These are phyloP conservation scores for Menidia beryllina DNA, from an alignment of 2,113 vertebrate species.

Conservation along the genomic window DNA sequence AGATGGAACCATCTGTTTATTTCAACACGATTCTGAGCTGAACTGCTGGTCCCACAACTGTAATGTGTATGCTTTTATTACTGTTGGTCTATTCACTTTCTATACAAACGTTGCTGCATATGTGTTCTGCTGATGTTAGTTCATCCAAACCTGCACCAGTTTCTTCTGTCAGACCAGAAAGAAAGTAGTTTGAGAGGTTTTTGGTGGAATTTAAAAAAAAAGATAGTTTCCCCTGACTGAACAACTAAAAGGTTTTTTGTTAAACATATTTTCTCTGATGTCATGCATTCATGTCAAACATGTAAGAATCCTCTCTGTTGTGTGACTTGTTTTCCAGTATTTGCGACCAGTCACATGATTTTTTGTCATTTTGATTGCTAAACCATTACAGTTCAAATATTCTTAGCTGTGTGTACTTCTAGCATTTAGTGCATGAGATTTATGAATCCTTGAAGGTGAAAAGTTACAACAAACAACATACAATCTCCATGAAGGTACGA, in stretches of 20 bases:
- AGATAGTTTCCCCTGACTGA: too few relatives aligned
- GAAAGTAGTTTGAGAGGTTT: too few relatives aligned
- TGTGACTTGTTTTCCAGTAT: background rate
- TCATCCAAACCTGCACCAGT: too few relatives aligned
- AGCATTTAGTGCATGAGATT: background rate
- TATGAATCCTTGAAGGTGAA: background rate
- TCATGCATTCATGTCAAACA: background rate
- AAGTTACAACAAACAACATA: background rate
- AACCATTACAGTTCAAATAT: background rate
- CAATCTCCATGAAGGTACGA: background rate
- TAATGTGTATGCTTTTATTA: background rate
- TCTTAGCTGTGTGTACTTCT: background rate
- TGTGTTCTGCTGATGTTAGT: too few relatives aligned
- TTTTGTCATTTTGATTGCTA: background rate
- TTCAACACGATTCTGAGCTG: background rate
- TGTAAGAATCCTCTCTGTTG: background rate
- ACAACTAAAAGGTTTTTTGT: background rate
- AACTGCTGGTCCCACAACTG: background rate
- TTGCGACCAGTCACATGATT: too few relatives aligned
- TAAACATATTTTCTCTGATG: background rate
- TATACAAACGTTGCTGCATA: too few relatives aligned
- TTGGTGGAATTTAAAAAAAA: too few relatives aligned
- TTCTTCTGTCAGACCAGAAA: too few relatives aligned
- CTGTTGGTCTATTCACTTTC: too few relatives aligned
- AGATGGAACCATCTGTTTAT: slow-evolving; percentile 34